Conservation (phyloP, 2,797 vertebrate species). For the Phalloptychus januarius region DNA sequence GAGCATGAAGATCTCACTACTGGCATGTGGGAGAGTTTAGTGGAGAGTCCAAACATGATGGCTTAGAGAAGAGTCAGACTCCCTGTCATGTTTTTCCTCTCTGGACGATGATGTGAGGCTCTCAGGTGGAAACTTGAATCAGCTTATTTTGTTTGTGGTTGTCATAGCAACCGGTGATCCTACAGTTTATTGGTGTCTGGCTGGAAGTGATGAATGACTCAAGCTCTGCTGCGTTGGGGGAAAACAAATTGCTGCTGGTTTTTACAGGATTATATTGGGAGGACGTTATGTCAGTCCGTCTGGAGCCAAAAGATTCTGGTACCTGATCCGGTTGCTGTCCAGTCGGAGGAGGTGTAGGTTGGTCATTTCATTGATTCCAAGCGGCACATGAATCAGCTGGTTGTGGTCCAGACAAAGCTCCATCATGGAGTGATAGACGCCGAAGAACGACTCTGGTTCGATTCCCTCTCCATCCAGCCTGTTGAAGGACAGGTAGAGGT, state of each 20-base stretch:
- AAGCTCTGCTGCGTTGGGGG: slow-evolving; percentile 13
- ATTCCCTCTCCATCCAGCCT: slow-evolving; percentile 87
- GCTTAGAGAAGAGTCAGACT: background rate
- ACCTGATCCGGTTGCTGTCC: slow-evolving; percentile 95
- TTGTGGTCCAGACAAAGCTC: slow-evolving; percentile 97
- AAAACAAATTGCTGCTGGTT: slow-evolving; percentile 18
- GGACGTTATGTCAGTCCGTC: too few species aligned
- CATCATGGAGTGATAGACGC: slow-evolving; percentile 87
- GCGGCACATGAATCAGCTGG: slow-evolving; percentile 85
- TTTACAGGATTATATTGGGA: background rate
- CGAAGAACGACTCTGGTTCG: slow-evolving; percentile 92
- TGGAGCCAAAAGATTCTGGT: slow-evolving; percentile 24
- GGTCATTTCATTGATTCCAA: slow-evolving; percentile 91
- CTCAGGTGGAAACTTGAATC: slow-evolving; percentile 46
- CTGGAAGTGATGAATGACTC: slow-evolving; percentile 35
- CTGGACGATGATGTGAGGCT: slow-evolving; percentile 14
- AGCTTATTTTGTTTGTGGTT: slow-evolving; percentile 77
- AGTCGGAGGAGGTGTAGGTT: slow-evolving; percentile 90
- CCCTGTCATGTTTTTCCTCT: background rate
- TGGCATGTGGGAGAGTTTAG: slow-evolving; percentile 3
- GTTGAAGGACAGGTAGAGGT: slow-evolving; percentile 95
- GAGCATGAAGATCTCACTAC: background rate
- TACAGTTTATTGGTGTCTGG: slow-evolving; percentile 27
- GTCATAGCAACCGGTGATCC: slow-evolving; percentile 68
- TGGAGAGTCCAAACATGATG: background rate